Base-by-base conservation (phyloP, 2,888 invertebrate genomes). In the Leptogaster cylindrica region DNA sequence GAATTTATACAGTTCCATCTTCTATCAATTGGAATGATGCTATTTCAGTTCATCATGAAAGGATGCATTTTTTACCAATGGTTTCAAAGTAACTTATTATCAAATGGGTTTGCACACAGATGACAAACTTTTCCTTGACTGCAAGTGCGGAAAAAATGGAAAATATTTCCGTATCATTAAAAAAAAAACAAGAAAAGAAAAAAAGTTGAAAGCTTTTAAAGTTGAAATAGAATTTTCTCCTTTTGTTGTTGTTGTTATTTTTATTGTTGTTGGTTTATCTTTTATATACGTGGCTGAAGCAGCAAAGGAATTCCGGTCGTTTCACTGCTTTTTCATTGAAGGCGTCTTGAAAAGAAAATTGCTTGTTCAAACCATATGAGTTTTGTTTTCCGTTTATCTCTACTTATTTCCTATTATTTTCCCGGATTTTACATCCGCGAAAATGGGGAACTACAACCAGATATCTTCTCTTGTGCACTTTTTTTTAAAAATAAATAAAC, bases 331-430 rank as follows among this genome's bases (percentile, higher is more conserved):
- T 52, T 7, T 31, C 52, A 52, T 28, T 27, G 52, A 68, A 68
- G 44, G 50, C 58, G 63, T 48, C 8, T 39, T 31, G 48, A 39
- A 61, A 61, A 61, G 68, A 66, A 68, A 68, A 68, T 68, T 68
- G 68, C 68, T 68, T 68, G 68, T 69, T 69, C 66, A 36, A 69
- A 69, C 66, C 52, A 69, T 66, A 63, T 55, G 63, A 66, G 66
- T 63, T 69, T 69, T 69, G 68, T 69, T 69, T 69, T 69, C 66
- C 68, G 68, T 63, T 66, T 69, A 66, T 69, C 66, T 66, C 52
- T 51, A 50, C 55, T 66, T 66, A 66, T 66, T 66, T 66, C 66
- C 66, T 66, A 44, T 55, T 55, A 55, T 66, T 66, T 33, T 20
- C 31, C 51, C 39, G 51, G 39, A 64, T 50, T 64, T 20, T 12